Evolutionary conservation across 2,888 invertebrate genomes (phyloP).

Genomic region (Cosmia trapezina): DNA sequence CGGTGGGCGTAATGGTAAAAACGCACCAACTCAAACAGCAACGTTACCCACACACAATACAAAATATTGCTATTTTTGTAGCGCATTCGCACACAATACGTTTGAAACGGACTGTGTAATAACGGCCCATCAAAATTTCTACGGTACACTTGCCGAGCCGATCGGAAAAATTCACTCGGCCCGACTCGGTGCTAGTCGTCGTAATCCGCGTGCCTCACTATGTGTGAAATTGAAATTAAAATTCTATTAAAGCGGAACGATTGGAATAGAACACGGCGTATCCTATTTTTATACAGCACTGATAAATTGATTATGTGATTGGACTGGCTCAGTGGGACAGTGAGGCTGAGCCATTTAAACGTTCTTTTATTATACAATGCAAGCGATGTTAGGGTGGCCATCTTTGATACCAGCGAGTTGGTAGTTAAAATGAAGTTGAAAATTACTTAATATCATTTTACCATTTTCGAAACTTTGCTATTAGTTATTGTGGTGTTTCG

Average conservation of each 20-base stretch:
- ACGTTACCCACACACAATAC: constrained; percentile 65
- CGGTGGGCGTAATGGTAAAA: constrained; percentile 60
- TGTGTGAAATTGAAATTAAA: constrained; percentile 89
- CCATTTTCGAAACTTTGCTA: constrained; percentile 48
- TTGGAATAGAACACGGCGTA: constrained; percentile 74
- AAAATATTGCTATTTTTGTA: constrained; percentile 76
- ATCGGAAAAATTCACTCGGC: constrained; percentile 82
- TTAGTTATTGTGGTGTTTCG: constrained; percentile 45
- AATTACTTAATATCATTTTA: constrained; percentile 46
- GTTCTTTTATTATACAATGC: constrained; percentile 17
- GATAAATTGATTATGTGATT: constrained; percentile 69
- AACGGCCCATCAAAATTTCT: constrained; percentile 87
- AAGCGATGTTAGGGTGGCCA: constrained; percentile 7
- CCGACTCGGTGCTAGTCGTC: constrained; percentile 70
- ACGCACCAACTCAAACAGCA: constrained; percentile 62
- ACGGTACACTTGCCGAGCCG: constrained; percentile 83
- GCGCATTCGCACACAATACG: constrained; percentile 82
- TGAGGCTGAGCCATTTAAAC: constrained; percentile 50
- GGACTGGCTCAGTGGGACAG: constrained; percentile 57
- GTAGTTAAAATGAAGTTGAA: constrained; percentile 29
- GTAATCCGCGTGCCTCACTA: constrained; percentile 82
- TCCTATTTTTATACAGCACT: constrained; percentile 70
- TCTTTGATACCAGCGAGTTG: constrained; percentile 15
- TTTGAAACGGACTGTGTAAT: constrained; percentile 87
- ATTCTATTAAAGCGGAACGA: constrained; percentile 85